These are phyloP conservation scores for Trypoxylus dichotomus DNA, from an alignment of 1,140 invertebrate genomes.

Conservation along the genomic window DNA sequence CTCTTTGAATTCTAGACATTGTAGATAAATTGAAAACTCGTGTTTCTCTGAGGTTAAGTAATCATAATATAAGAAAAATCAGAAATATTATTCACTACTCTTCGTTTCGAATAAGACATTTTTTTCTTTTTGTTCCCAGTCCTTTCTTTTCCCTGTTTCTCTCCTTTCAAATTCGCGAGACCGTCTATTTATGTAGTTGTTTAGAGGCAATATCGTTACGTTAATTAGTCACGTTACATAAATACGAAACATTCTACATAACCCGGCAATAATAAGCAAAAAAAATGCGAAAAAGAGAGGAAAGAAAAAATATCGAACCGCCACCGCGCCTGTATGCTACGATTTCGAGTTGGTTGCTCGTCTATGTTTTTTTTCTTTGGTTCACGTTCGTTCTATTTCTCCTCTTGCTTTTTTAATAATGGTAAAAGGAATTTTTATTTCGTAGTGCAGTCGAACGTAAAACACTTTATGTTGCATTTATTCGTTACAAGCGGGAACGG, in stretches of 20 bases:
- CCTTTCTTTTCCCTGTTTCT: too few species aligned
- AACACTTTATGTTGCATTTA: slow-evolving; percentile 23
- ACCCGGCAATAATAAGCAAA: background rate
- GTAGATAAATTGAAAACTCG: background rate
- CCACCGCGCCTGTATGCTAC: background rate
- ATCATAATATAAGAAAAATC: background rate
- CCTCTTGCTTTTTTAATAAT: slow-evolving; percentile 17
- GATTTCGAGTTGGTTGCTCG: background rate
- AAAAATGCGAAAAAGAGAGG: background rate
- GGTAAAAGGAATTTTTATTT: slow-evolving; percentile 23
- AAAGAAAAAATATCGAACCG: background rate
- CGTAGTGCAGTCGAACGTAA: slow-evolving; percentile 7
- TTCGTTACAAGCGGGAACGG: slow-evolving; percentile 17
- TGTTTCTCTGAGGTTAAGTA: background rate
- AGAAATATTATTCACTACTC: background rate
- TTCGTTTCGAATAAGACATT: background rate
- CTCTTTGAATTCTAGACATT: background rate
- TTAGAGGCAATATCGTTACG: background rate
- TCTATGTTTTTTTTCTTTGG: background rate
- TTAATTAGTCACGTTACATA: slow-evolving; percentile 2
- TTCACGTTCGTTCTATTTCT: slow-evolving; percentile 9
- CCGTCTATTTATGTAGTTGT: too few species aligned
- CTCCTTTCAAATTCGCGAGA: too few species aligned
- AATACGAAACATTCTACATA: background rate
- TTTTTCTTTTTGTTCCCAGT: background rate